Evolutionary conservation across 2,113 vertebrate genomes (phyloP), one percentile per base, ranked within the genome.

Genomic region (Leucopternis melanops): DNA sequence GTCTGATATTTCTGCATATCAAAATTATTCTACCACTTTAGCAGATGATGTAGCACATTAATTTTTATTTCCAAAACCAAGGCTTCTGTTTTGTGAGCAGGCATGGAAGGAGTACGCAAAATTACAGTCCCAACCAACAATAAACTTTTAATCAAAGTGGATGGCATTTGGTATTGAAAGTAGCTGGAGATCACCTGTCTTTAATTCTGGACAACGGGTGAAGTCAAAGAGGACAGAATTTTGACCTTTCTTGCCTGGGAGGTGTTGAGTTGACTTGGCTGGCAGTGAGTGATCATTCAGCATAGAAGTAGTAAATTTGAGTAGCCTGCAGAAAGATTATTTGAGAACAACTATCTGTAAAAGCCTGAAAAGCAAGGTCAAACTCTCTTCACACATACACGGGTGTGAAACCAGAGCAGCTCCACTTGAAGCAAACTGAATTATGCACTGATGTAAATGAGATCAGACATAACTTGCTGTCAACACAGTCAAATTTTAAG

Each of bases 401-500:
- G n/a, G 13, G 34, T 95, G 57, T 87, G 86, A 96, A 94, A 85
- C 65, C 40, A 50, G 73, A 91, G 32, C 38, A 77, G 38, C 32
- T 87, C 73, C 58, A 58, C 40, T 81, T 95, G 73, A 88, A 96
- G 27, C 3, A 90, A 92, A 82, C 38, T 22, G 61, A 94, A 36
- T 88, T 81, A 84, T 72, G 49, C 32, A n/a, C 11, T 91, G 81
- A 91, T 95, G 66, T 92, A 95, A 94, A 96, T 91, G 49, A 85
- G 65, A 94, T 89, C 77, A 95, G 86, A 89, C 73, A 87, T 72
- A 97, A 92, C 61, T 84, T 84, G 34, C 88, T 95, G 95, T 97
- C 96, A 95, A 94, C 94, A 75, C 69, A 79, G 73, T 73, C 94
- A 85, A 92, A 95, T 95, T 91, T 94, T 73, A 89, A 88, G 66